Evolutionary conservation across 1,140 invertebrate genomes (phyloP).

Genomic region (Macrobrachium rosenbergii): DNA sequence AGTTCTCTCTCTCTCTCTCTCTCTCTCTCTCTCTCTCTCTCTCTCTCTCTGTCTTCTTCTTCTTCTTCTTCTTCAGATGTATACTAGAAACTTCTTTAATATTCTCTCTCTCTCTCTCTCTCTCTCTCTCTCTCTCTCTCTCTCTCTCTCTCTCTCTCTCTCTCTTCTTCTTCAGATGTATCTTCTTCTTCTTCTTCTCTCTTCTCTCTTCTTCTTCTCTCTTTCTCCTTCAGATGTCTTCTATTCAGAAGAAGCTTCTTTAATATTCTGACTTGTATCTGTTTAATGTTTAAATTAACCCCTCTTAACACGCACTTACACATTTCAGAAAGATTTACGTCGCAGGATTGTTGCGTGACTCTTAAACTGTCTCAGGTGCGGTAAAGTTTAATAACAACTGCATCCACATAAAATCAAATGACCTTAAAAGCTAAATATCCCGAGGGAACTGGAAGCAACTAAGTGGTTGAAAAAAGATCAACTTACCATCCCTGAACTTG

Average conservation of each 20-base stretch:
- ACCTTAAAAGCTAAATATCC: constrained; percentile 70
- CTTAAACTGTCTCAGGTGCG: too few species aligned
- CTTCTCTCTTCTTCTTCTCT: neutral
- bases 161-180: too few species aligned
- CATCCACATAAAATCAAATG: neutral
- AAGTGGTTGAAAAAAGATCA: neutral
- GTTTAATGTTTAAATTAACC: too few species aligned
- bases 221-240: neutral
- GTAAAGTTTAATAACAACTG: neutral
- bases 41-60: constrained; percentile 3
- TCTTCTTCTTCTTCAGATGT: neutral
- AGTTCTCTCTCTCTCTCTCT: neutral
- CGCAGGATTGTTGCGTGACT: too few species aligned
- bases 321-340: too few species aligned
- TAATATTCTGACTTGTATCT: too few species aligned
- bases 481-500: constrained; percentile 73
- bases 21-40: neutral
- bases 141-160: neutral
- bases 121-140: constrained; percentile 12
- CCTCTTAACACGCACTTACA: too few species aligned
- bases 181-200: too few species aligned
- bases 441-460: constrained; percentile 71
- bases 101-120: neutral
- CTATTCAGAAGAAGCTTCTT: too few species aligned
- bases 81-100: too few species aligned